Percentiles rank a stretch among this genome's conserved stretches.
These are phyloP conservation scores for Drosophila orena DNA, from an alignment of 1,140 invertebrate species.

Conservation along the genomic window DNA sequence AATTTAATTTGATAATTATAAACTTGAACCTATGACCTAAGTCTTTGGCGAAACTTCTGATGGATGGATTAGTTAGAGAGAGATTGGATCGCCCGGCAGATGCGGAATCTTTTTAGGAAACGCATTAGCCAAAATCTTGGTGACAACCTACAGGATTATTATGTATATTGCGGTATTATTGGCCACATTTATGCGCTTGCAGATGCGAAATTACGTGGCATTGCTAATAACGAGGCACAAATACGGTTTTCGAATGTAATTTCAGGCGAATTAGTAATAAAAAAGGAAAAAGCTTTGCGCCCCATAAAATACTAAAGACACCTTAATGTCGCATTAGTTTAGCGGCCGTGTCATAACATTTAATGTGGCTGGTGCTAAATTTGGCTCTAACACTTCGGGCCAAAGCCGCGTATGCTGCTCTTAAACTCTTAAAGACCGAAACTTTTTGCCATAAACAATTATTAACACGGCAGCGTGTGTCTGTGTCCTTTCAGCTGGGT, in stretches of 20 bases:
- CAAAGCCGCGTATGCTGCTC: slow-evolving; percentile 7
- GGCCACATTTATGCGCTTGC: neutral
- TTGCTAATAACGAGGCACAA: slow-evolving; percentile 40
- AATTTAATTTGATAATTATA: neutral
- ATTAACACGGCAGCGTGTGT: slow-evolving; percentile 14
- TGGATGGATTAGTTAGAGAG: too few species aligned
- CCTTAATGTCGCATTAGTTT: slow-evolving; percentile 74
- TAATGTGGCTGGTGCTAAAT: slow-evolving; percentile 42
- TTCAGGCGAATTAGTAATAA: slow-evolving; percentile 41
- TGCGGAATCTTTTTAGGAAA: too few species aligned
- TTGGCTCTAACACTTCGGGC: slow-evolving; percentile 1
- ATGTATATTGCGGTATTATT: slow-evolving; percentile 1
- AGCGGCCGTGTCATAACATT: slow-evolving; percentile 57
- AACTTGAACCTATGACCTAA: too few species aligned
- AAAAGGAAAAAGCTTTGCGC: slow-evolving; percentile 53
- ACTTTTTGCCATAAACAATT: slow-evolving; percentile 33
- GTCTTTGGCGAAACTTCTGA: too few species aligned
- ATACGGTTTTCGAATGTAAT: slow-evolving; percentile 31
- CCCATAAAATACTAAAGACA: slow-evolving; percentile 66
- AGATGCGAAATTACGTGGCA: slow-evolving; percentile 53
- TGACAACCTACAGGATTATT: neutral
- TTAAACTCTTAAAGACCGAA: slow-evolving; percentile 8
- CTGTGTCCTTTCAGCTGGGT: slow-evolving; percentile 88
- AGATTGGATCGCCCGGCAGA: too few species aligned
- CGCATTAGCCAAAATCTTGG: too few species aligned